Evolutionary conservation across 2,888 invertebrate genomes (phyloP).

Genomic region (Lochmaea crataegi): DNA sequence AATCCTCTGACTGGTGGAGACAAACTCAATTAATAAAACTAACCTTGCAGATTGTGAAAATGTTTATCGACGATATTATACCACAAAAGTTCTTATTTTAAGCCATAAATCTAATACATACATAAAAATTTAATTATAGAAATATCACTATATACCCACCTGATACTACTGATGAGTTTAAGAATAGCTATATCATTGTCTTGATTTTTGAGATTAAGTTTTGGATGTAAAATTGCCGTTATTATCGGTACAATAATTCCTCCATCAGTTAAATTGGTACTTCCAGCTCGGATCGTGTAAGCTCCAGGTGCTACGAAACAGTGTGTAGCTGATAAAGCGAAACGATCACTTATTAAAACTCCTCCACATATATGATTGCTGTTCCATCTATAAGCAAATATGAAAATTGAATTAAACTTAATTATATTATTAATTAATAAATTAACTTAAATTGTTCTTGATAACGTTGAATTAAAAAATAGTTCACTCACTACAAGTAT

Average conservation of each 20-base stretch:
- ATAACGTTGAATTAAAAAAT: too few species aligned
- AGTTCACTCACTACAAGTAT: too few species aligned
- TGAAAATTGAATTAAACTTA: conserved; percentile 8
- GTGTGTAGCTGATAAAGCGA: conserved; percentile 48
- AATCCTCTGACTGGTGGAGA: too few species aligned
- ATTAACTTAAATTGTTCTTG: too few species aligned
- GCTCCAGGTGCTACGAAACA: conserved; percentile 42
- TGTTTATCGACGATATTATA: too few species aligned
- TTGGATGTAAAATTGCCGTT: conserved; percentile 48
- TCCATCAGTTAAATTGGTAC: conserved; percentile 36
- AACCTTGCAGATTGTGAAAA: too few species aligned
- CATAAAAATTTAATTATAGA: background rate
- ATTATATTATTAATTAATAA: too few species aligned
- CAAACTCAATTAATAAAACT: too few species aligned
- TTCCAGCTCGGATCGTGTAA: conserved; percentile 49
- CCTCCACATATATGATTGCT: conserved; percentile 47
- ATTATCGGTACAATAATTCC: conserved; percentile 42
- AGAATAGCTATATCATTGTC: conserved; percentile 50
- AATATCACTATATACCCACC: conserved; percentile 34
- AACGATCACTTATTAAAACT: conserved; percentile 40
- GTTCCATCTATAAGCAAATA: conserved; percentile 30
- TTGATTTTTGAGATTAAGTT: conserved; percentile 26
- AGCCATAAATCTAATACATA: background rate
- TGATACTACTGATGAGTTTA: conserved; percentile 40
- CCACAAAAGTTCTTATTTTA: too few species aligned